These are phyloP conservation scores for Gobionotothen gibberifrons DNA, from an alignment of 2,797 vertebrate genomes.

Conservation along the genomic window DNA sequence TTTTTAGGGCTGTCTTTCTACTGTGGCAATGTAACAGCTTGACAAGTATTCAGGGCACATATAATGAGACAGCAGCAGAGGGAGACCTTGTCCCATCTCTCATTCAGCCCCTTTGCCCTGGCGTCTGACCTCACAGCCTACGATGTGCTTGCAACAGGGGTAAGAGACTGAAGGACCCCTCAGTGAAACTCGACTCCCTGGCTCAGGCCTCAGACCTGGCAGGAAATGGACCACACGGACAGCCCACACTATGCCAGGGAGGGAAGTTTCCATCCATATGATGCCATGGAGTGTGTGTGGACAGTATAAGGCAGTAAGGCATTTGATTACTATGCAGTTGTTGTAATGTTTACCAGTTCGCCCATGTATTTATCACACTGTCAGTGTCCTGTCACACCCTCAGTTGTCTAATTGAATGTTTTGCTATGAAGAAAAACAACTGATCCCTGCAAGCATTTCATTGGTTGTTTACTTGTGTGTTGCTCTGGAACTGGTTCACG, in stretches of 20 bases:
- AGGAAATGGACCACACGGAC: constrained; percentile 69
- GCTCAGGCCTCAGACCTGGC: constrained; percentile 72
- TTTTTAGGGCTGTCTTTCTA: constrained; percentile 8
- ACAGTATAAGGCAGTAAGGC: constrained; percentile 18
- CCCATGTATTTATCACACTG: constrained; percentile 25
- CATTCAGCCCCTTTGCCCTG: constrained; percentile 23
- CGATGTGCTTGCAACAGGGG: constrained; percentile 46
- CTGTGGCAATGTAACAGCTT: neutral
- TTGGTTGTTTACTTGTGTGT: constrained; percentile 57
- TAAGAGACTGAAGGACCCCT: constrained; percentile 69
- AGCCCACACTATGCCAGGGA: constrained; percentile 60
- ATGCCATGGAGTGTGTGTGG: constrained; percentile 41
- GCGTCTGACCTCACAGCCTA: constrained; percentile 57
- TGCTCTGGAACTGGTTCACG: constrained; percentile 37
- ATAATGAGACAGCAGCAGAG: constrained; percentile 70
- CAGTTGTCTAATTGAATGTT: neutral
- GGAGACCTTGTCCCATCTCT: constrained; percentile 71
- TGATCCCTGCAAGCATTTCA: neutral
- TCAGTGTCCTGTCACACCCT: neutral
- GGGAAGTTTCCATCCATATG: constrained; percentile 74
- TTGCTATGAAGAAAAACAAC: constrained; percentile 2
- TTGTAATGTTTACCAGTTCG: constrained; percentile 36
- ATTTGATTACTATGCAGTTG: constrained; percentile 53
- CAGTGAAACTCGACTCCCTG: constrained; percentile 77
- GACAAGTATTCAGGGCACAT: constrained; percentile 8